Evolutionary conservation across 2,113 vertebrate genomes (phyloP), one percentile per base, ranked within the genome.

Genomic region (Archocentrus centrarchus): DNA sequence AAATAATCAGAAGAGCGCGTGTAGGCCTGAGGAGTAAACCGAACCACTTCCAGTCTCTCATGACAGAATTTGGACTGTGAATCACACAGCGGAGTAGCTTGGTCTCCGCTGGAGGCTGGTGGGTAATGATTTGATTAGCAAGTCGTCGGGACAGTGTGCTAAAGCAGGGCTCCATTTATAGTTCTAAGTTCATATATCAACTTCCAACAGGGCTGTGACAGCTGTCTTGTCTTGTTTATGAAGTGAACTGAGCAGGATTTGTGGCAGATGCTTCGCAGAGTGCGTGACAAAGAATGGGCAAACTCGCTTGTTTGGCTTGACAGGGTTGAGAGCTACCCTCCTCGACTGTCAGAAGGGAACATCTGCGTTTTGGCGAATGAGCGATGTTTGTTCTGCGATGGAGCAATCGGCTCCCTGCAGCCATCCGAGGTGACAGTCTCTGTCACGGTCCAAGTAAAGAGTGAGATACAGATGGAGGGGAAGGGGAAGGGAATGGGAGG

Each of bases 361-460:
- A 93, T 93, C 93, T 94, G 93, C 88, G 92, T 93, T 89, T 80
- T 87, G 86, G 85, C 82, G 61, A 91, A 77, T 84, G 90, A 88
- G 83, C 77, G 66, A 83, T 85, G 87, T 90, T 89, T 89, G 87
- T 87, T 93, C 90, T 80, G 85, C 44, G 77, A 79, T 9, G 75
- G 70, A 80, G 92, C 89, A 94, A 93, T 95, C 88, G 84, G 53
- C 88, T 83, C 87, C 66, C 81, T 59, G 84, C 94, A 93, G 91
- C 91, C 89, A 84, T 90, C 90, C 77, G 88, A 91, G 86, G 93
- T 92, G 93, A 93, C 93, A 88, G 91, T 59, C 81, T 83, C 81
- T 83, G 92, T 93, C 92, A 91, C 83, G 89, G 85, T 92, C 89
- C 77, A 88, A 87, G 88, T 81, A 58, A 61, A 82, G 85, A 92